Conservation (phyloP, 2,113 vertebrate genomes). For the Pseudopipra pipra region DNA sequence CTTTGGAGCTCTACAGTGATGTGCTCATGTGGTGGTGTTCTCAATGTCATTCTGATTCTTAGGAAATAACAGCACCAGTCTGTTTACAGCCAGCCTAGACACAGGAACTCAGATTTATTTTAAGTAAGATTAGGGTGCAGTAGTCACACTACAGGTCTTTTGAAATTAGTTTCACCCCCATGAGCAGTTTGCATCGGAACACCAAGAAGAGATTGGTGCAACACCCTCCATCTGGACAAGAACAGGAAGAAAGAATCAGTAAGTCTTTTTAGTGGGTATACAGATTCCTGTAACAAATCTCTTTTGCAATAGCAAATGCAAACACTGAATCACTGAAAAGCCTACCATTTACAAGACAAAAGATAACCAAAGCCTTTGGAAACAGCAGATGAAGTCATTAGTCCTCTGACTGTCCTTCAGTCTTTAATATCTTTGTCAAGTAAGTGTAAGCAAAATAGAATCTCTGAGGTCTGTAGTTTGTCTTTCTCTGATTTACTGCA, state of each 20-base stretch:
- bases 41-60: neutral
- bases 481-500: neutral
- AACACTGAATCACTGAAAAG: slow-evolving; percentile 15
- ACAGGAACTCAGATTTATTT: neutral
- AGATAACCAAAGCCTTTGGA: neutral
- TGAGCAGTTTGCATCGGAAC: neutral
- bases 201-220: neutral
- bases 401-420: neutral
- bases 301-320: neutral
- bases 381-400: neutral
- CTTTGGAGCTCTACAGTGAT: neutral
- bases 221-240: neutral
- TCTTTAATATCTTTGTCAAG: neutral
- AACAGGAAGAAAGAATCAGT: neutral
- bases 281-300: neutral
- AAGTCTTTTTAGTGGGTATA: neutral
- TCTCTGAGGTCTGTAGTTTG: neutral
- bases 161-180: neutral
- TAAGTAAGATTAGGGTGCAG: neutral
- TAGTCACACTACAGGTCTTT: neutral
- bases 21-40: fast-evolving
- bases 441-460: neutral
- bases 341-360: neutral
- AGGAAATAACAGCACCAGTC: neutral
- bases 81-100: neutral